These are phyloP conservation scores for Hypomesus transpacificus DNA, from an alignment of 2,113 vertebrate species.

Conservation along the genomic window DNA sequence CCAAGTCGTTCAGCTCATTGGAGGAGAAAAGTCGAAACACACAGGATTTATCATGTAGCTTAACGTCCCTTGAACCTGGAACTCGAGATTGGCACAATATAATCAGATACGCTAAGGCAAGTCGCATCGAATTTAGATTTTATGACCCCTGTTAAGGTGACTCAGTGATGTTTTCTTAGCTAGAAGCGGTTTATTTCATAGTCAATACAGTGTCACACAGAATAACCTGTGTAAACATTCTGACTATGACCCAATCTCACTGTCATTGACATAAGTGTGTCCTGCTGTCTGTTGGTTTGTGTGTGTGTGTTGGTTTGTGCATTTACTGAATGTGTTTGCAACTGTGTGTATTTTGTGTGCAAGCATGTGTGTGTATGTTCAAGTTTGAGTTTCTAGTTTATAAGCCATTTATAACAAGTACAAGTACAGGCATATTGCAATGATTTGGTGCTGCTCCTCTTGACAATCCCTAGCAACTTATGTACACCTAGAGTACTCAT, in stretches of 20 bases:
- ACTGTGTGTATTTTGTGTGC: not conserved
- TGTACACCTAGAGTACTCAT: too few relatives aligned
- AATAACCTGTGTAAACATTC: constrained; percentile 4
- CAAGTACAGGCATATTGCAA: too few relatives aligned
- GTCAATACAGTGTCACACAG: constrained; percentile 26
- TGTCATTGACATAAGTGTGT: not conserved
- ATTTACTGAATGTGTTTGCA: not conserved
- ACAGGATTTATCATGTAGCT: constrained; percentile 58
- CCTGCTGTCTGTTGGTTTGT: not conserved
- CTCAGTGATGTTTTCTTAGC: constrained; percentile 33
- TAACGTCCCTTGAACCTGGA: constrained; percentile 47
- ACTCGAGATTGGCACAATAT: constrained; percentile 39
- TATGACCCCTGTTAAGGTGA: constrained; percentile 59
- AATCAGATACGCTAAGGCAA: constrained; percentile 38
- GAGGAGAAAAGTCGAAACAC: constrained; percentile 59
- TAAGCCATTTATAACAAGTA: too few relatives aligned
- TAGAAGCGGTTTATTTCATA: constrained; percentile 17
- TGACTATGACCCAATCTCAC: not conserved
- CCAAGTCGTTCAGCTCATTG: constrained; percentile 37
- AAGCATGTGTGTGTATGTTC: not conserved
- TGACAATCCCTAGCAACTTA: too few relatives aligned
- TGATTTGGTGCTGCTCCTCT: too few relatives aligned
- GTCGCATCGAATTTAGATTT: constrained; percentile 21
- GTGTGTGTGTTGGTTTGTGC: constrained; percentile 5
- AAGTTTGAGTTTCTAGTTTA: not conserved